Conservation (phyloP, 2,888 invertebrate genomes). For the Scaptomyza flava region DNA sequence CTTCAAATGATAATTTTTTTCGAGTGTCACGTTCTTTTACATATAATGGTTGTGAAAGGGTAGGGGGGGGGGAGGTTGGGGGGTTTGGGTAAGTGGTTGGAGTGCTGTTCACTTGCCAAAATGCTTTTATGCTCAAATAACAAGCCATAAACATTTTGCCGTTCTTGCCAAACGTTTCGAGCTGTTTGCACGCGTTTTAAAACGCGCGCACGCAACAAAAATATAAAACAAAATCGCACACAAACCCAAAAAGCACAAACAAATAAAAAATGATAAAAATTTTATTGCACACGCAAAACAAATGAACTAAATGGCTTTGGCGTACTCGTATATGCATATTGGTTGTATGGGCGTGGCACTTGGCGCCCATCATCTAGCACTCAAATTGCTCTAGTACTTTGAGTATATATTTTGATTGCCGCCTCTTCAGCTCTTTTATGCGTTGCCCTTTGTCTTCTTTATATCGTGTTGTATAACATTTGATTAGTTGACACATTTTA, state of each 20-base stretch:
- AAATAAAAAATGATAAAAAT: slow-evolving; percentile 78
- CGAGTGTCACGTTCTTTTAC: slow-evolving; percentile 70
- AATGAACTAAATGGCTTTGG: slow-evolving; percentile 78
- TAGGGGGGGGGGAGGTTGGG: not conserved
- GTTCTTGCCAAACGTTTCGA: slow-evolving; percentile 48
- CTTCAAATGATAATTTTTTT: slow-evolving; percentile 60
- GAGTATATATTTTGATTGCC: slow-evolving; percentile 64
- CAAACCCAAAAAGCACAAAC: slow-evolving; percentile 37
- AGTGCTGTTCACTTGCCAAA: slow-evolving; percentile 23
- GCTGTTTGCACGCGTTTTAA: slow-evolving; percentile 72
- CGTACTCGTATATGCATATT: slow-evolving; percentile 41
- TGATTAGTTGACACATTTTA: slow-evolving; percentile 78
- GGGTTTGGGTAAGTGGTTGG: not conserved
- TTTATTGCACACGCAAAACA: slow-evolving; percentile 78
- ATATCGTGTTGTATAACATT: slow-evolving; percentile 50
- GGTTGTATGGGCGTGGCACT: slow-evolving; percentile 30
- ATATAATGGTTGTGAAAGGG: slow-evolving; percentile 8
- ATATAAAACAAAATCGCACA: slow-evolving; percentile 29
- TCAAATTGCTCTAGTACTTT: slow-evolving; percentile 70
- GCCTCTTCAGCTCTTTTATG: slow-evolving; percentile 48
- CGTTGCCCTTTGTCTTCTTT: slow-evolving; percentile 39
- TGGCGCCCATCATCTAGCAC: slow-evolving; percentile 44
- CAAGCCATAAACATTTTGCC: slow-evolving; percentile 75
- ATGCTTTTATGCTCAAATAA: slow-evolving; percentile 79
- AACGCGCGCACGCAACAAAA: slow-evolving; percentile 34